Evolutionary conservation across 2,888 invertebrate genomes (phyloP).

Genomic region (Aleiodes testaceus): DNA sequence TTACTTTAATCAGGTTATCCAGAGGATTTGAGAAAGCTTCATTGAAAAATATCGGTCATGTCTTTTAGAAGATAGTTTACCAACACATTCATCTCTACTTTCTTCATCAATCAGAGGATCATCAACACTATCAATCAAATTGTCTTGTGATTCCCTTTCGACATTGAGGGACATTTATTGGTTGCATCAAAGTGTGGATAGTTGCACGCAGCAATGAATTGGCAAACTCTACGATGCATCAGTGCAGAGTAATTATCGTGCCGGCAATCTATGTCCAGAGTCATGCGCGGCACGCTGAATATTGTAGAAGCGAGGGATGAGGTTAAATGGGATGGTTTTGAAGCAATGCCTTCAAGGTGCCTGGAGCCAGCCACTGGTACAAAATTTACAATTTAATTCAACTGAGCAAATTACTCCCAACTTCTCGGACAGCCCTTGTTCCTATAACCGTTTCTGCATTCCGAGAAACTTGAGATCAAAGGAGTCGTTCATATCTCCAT

Average conservation of each 20-base stretch:
- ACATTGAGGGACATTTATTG: conserved; percentile 30
- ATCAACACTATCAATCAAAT: neutral
- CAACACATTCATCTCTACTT: no score
- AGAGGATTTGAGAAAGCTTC: no score
- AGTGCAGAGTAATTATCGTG: conserved; percentile 61
- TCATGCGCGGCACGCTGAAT: conserved; percentile 18
- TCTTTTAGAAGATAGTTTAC: no score
- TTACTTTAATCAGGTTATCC: no score
- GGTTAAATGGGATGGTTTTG: conserved; percentile 36
- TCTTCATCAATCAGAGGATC: no score
- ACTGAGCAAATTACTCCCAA: conserved; percentile 66
- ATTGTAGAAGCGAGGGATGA: conserved; percentile 22
- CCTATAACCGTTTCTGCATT: conserved; percentile 60
- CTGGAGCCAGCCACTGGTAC: conserved; percentile 59
- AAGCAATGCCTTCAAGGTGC: conserved; percentile 51
- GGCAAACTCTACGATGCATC: conserved; percentile 55
- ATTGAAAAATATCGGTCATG: no score
- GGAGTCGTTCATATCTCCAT: conserved; percentile 48
- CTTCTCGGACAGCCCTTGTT: conserved; percentile 56
- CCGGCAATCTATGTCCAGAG: conserved; percentile 39
- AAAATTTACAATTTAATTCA: conserved; percentile 68
- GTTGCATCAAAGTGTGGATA: conserved; percentile 56
- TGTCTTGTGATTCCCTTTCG: conserved; percentile 38
- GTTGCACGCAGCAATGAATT: conserved; percentile 53
- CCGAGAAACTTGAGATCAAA: conserved; percentile 67